Percentiles rank a stretch among this genome's conserved stretches.
phyloP scores from a whole-genome alignment of 2,113 vertebrate genomes.

The Corythornis vintsioides region DNA sequence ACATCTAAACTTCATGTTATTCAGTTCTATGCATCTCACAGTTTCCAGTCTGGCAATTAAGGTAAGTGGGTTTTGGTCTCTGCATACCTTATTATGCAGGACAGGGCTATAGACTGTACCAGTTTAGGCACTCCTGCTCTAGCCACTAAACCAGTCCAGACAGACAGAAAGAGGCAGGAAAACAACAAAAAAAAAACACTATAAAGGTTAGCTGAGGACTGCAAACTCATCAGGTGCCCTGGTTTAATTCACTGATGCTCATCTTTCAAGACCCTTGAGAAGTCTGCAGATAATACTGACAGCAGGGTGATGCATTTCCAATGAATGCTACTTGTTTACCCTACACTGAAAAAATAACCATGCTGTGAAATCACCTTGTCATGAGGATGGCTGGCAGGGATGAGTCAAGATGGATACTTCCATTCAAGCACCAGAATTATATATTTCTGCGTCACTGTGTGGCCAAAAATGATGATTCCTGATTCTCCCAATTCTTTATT shows the following conservation, averaged over 20 bases:
- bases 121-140: not conserved
- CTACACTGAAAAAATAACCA: not conserved
- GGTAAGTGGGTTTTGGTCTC: not conserved
- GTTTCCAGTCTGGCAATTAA: not conserved
- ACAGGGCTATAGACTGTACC: not conserved
- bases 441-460: not conserved
- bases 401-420: not conserved
- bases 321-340: not conserved
- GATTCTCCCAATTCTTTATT: not conserved
- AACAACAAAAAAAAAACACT: not conserved
- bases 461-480: not conserved
- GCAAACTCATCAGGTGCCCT: not conserved
- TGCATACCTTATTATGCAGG: not conserved
- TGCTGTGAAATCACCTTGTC: not conserved
- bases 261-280: not conserved
- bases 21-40: not conserved
- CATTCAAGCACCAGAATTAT: not conserved
- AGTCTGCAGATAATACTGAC: not conserved
- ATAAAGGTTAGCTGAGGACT: not conserved
- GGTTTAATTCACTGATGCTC: not conserved
- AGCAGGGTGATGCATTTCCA: not conserved
- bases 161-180: not conserved
- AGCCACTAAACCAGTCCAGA: not conserved
- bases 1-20: not conserved
- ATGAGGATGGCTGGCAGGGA: not conserved